Base-by-base conservation (phyloP, 64 coral and sea anemone species). In the Catalaphyllia jardinei region DNA sequence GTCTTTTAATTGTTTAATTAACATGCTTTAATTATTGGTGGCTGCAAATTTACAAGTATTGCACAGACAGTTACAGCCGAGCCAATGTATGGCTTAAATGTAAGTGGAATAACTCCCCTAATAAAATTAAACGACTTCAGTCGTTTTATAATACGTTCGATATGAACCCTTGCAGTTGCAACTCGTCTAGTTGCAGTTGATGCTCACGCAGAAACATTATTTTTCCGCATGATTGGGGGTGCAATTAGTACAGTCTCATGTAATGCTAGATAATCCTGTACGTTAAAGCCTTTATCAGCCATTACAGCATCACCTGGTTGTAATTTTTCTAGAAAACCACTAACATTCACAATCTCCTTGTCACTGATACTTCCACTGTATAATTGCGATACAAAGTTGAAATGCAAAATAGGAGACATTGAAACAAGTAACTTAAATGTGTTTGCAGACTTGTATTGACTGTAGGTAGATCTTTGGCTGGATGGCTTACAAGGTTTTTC, bases 41-140 rank as follows among this genome's bases (percentile, higher is more conserved):
- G 89, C 28, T 88, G 86, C 64, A 76, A 79, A 90, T 90, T 94
- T 90, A 94, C 81, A 22, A 90, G 16, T 74, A 89, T 90, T 51
- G 88, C 88, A 89, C 92, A 93, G 72, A 93, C 92, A 88, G 86
- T 83, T 49, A 93, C 92, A 71, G 78, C 86, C 89, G 77, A 79
- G 71, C 86, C 73, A 74, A 93, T 85, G 72, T 93, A 93, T 83
- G 92, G 69, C 24, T 65, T 65, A 65, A 14, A 65, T 65, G 62
- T 20, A 65, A 65, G 15, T 20, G 62, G 62, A 78, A 87, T 90
- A 81, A 90, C 77, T 49, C 78, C 77, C 28, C 77, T 90, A n/a
- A 90, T n/a, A 25, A 90, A 90, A 39, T 64, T 73, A 54, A 90
- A 90, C 25, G 52, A 90, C 72, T 90, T 89, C 57, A 78, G 55